Evolutionary conservation across 2,797 vertebrate species (phyloP), one percentile per base, ranked within the genome.

Genomic region (Sebastes trivittatus): DNA sequence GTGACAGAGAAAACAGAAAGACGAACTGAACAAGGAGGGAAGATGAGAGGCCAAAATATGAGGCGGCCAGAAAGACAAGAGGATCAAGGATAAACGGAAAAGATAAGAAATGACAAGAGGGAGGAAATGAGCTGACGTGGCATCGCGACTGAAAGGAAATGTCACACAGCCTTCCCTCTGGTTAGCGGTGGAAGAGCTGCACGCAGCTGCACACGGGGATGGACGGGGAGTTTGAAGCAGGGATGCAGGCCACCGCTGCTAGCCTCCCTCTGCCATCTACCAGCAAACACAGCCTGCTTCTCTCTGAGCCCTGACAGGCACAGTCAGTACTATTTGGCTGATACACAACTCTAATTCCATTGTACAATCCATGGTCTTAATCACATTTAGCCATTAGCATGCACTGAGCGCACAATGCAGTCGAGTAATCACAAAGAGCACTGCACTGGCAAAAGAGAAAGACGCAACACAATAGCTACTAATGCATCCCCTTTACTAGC

Each of bases 301-400:
- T 65, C 62, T 79, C 77, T 78, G 65, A 52, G 56, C 62, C 74
- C 77, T 27, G 23, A 67, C 73, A 52, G 36, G 76, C 85, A 75
- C 67, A 56, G 70, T 66, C 79, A 87, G 85, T 75, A 64, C 74
- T 80, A 59, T 68, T 67, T 75, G 78, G 75, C 58, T 54, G 36
- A n/a, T 52, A 32, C 78, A 30, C 78, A 66, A 59, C 76, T 61
- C 74, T 74, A 88, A 87, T 81, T 78, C 78, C 36, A 73, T 81
- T 77, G 79, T 63, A 74, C 64, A 79, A 78, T 56, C 71, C 67
- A 32, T 74, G 46, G 18, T 75, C 80, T 73, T 87, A 84, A 86
- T 89, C 67, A 81, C 80, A 83, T 86, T 85, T 82, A 78, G 27
- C 65, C 10, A 80, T 85, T 91, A 87, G 70, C 75, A 72, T 77